Evolutionary conservation across 1,140 invertebrate species (phyloP).

Genomic region (Neocloeon triangulifer): DNA sequence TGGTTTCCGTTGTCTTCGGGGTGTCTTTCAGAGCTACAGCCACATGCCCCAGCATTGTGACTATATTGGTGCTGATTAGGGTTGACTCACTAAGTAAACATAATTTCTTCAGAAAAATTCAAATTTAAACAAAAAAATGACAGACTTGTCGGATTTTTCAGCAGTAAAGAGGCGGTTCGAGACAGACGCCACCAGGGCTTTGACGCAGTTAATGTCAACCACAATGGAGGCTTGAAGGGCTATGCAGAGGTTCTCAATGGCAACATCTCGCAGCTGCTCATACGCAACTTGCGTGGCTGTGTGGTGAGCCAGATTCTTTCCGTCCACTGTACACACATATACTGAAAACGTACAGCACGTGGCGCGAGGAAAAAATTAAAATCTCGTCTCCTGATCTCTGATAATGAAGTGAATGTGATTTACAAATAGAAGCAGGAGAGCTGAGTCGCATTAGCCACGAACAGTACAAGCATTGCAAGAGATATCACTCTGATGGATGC

Average conservation of each 20-base stretch:
- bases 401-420: too few relatives aligned
- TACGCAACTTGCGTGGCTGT: constrained; percentile 40
- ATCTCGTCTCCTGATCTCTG: too few relatives aligned
- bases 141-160: constrained; percentile 50
- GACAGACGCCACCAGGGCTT: constrained; percentile 80
- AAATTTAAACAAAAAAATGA: constrained; percentile 1
- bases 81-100: constrained; percentile 51
- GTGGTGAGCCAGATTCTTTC: constrained; percentile 6
- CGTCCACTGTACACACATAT: too few relatives aligned
- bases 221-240: constrained; percentile 72
- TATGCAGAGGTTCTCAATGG: constrained; percentile 88
- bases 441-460: too few relatives aligned
- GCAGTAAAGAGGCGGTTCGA: constrained; percentile 86
- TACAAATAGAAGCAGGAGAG: too few relatives aligned
- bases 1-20: constrained; percentile 79
- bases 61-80: constrained; percentile 86
- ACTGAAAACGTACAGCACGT: too few relatives aligned
- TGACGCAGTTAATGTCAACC: constrained; percentile 75
- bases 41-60: constrained; percentile 91
- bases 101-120: neutral
- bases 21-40: constrained; percentile 84
- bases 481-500: too few relatives aligned
- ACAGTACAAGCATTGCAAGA: too few relatives aligned
- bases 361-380: too few relatives aligned
- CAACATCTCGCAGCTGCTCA: constrained; percentile 71